Evolutionary conservation across 2,797 vertebrate genomes (phyloP), one percentile per base, ranked within the genome.

Genomic region (Microtus agrestis): DNA sequence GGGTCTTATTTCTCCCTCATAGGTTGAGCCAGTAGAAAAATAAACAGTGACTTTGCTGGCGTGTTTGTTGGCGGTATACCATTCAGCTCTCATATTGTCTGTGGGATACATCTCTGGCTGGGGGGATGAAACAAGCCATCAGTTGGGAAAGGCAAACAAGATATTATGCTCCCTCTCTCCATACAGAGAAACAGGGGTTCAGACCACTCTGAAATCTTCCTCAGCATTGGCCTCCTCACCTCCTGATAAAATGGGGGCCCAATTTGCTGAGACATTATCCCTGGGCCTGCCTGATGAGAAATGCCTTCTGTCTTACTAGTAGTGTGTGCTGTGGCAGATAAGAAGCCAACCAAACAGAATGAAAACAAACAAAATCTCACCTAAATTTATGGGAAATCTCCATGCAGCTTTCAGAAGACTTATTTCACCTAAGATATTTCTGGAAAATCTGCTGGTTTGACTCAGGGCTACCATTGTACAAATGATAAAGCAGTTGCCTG

Each of bases 231-330:
- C 25, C 67, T 81, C 31, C 1, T 21, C 43, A 63, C 4, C 13
- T 48, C 40, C 63, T 63, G 43, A 67, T 67, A 78, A 43, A 89
- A 78, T 6, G 29, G 56, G 56, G 2, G 0, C 11, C 46, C 51
- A 37, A 48, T 2, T 4, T 0, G 8, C 27, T n/a, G 79, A 74
- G 56, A 63, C 13, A 10, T 0, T 11, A 59, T 43, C 0, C 0
- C 71, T 84, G 80, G 67, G 29, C 29, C 67, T 29, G 56, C 74
- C 29, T n/a, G 19, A 25, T 2, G 56, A 76, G 25, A 59, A 59
- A 17, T 8, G 11, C 56, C 71, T 63, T 34, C 46, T 34, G 14
- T 19, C 29, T 34, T 54, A 40, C 34, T 69, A 1, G 65, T 46
- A 76, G 31, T 10, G 0, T 31, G 7, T 37, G 56, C 21, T 63